These are phyloP conservation scores for Pelmatolapia mariae DNA, from an alignment of 2,113 vertebrate species.

Conservation along the genomic window DNA sequence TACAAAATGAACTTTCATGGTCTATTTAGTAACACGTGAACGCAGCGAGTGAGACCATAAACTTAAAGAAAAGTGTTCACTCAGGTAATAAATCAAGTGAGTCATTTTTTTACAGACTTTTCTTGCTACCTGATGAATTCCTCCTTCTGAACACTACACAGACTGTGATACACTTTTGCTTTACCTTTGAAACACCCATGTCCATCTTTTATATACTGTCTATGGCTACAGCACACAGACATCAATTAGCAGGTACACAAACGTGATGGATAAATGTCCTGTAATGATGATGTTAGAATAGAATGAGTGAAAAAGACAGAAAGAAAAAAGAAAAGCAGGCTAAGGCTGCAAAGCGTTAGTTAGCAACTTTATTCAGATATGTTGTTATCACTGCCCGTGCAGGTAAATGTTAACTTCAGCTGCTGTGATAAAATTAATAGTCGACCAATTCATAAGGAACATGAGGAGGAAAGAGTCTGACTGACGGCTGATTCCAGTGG, in stretches of 20 bases:
- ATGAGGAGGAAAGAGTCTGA: not conserved
- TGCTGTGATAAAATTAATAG: not conserved
- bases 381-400: fast-evolving
- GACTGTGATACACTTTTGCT: not conserved
- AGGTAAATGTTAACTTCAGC: not conserved
- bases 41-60: not conserved
- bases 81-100: not conserved
- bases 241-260: not conserved
- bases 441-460: not conserved
- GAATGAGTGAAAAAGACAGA: not conserved
- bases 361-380: not conserved
- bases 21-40: not conserved
- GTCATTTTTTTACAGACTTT: not conserved
- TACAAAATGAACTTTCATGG: not conserved
- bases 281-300: no score
- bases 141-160: not conserved
- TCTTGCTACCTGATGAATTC: not conserved
- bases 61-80: not conserved
- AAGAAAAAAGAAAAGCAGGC: not conserved
- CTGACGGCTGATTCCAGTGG: not conserved
- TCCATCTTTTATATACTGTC: not conserved
- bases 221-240: not conserved
- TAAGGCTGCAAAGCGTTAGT: not conserved
- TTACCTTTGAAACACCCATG: not conserved
- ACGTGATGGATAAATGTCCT: not conserved